These are phyloP conservation scores for Sussaba pulchella DNA, from an alignment of 2,888 invertebrate genomes.

Conservation along the genomic window DNA sequence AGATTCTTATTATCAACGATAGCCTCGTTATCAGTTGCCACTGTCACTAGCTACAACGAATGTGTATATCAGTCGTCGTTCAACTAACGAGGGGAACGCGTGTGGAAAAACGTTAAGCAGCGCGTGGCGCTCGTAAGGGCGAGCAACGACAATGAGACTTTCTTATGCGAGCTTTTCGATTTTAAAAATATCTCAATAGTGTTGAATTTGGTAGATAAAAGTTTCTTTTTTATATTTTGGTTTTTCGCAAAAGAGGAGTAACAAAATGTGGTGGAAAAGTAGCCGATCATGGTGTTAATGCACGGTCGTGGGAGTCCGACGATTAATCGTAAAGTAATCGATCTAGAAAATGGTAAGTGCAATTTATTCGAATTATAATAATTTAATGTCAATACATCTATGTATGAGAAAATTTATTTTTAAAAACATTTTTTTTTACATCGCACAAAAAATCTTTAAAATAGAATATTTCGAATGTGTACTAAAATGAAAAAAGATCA, in stretches of 20 bases:
- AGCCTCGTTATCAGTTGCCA: constrained; percentile 31
- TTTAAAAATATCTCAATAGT: not conserved
- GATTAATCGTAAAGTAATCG: constrained; percentile 33
- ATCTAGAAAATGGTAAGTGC: constrained; percentile 54
- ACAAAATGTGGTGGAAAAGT: constrained; percentile 45
- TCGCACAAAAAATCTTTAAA: no score
- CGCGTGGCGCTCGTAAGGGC: constrained; percentile 18
- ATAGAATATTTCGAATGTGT: no score
- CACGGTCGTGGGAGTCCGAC: constrained; percentile 1
- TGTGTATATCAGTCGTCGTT: constrained; percentile 39
- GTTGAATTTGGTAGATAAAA: not conserved
- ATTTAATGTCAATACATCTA: not conserved
- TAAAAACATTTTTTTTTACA: no score
- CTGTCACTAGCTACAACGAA: constrained; percentile 11
- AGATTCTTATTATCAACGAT: constrained; percentile 54
- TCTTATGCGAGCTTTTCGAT: not conserved
- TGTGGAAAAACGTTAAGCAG: constrained; percentile 13
- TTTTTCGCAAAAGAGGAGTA: not conserved
- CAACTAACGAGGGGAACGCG: constrained; percentile 46
- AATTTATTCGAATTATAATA: not conserved
- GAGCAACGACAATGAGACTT: not conserved
- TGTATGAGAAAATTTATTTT: no score
- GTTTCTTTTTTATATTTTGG: not conserved
- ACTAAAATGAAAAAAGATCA: no score
- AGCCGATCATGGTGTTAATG: constrained; percentile 55